Conservation (phyloP, 2,888 invertebrate species). For the Drosophila anceps region DNA sequence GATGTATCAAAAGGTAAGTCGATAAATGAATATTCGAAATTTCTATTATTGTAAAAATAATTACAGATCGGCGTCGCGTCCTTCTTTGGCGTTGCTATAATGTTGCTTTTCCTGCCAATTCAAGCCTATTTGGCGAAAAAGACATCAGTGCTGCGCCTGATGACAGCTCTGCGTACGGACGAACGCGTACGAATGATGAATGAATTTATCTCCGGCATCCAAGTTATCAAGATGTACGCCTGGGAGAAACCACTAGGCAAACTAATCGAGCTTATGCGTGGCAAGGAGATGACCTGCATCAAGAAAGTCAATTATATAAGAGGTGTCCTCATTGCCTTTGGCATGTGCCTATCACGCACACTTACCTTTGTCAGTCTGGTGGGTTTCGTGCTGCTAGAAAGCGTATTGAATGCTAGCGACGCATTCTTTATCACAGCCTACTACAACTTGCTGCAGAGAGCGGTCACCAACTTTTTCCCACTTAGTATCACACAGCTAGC, state of each 20-base stretch:
- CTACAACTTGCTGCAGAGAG: slow-evolving; percentile 93
- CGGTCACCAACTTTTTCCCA: slow-evolving; percentile 96
- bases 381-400: slow-evolving; percentile 89
- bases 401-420: slow-evolving; percentile 91
- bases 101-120: slow-evolving; percentile 89
- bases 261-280: slow-evolving; percentile 89
- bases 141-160: slow-evolving; percentile 87
- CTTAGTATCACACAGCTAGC: slow-evolving; percentile 88
- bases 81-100: slow-evolving; percentile 86
- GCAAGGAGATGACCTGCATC: slow-evolving; percentile 88
- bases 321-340: slow-evolving; percentile 91
- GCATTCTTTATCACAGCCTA: slow-evolving; percentile 95
- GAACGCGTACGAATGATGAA: slow-evolving; percentile 95
- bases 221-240: slow-evolving; percentile 98
- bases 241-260: slow-evolving; percentile 95
- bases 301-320: slow-evolving; percentile 90
- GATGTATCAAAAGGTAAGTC: slow-evolving; percentile 88
- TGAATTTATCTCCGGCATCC: slow-evolving; percentile 94
- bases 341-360: slow-evolving; percentile 94
- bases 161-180: slow-evolving; percentile 94
- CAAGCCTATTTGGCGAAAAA: slow-evolving; percentile 92
- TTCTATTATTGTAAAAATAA: neutral
- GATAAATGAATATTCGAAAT: neutral
- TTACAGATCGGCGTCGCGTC: slow-evolving; percentile 86
- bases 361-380: slow-evolving; percentile 94